Base-by-base conservation (phyloP, 2,888 invertebrate genomes). In the Strigamia crassipes region DNA sequence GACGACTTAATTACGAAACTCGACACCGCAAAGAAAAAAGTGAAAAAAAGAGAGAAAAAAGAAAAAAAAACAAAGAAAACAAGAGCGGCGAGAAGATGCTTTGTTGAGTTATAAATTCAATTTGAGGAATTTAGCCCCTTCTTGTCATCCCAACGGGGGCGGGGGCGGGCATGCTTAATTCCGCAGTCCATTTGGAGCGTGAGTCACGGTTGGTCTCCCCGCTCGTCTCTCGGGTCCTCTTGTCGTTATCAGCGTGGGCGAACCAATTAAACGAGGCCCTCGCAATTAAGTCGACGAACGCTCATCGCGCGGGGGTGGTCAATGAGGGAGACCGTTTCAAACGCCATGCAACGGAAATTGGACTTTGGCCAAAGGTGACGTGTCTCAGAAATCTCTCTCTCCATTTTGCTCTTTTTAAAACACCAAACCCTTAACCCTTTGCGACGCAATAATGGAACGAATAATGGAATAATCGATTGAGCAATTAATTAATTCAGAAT, bases 201-300 rank as follows among this genome's bases (percentile, higher is more conserved):
- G 56, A 56, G 56, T 56, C 56, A 56, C 56, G 56, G 18, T 56
- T 9, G 56, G 18, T 56, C 51, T 51, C 51, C 51, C n/a, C 15
- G 51, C 51, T 56, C 56, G 56, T 56, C 56, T 56, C 56, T 15
- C 56, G 56, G 56, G 56, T 56, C 56, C 56, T 56, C 56, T 56
- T 56, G 56, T 56, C 56, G 56, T 56, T 56, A 56, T 56, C 56
- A 56, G 56, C 56, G 56, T 56, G 56, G 56, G 56, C 56, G 56
- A 56, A 56, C n/a, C 56, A 56, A 56, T 56, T 56, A 56, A 56
- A 56, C 56, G 56, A 56, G 56, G 56, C 56, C 56, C 18, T 56
- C 56, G 56, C 56, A 56, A 56, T 56, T 56, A 56, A 56, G 56
- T 56, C 56, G 56, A 56, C n/a, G 56, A 56, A 56, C 56, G 56